Evolutionary conservation across 1,140 invertebrate genomes (phyloP).

Genomic region (Melipona quadrifasciata): DNA sequence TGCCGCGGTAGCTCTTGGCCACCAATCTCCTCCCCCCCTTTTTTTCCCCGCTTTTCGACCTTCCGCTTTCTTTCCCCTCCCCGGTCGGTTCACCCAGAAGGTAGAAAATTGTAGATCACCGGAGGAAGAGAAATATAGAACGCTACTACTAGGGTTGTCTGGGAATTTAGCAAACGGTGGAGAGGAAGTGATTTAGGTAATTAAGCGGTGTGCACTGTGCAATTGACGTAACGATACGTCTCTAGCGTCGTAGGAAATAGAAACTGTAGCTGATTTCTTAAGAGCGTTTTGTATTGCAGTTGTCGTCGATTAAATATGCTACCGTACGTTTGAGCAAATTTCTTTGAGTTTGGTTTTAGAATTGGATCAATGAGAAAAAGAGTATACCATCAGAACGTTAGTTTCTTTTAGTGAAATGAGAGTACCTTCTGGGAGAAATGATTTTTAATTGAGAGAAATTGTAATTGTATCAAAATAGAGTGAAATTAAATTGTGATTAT

Average conservation of each 20-base stretch:
- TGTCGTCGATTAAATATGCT: neutral
- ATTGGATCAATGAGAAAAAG: no score
- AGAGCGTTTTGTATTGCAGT: neutral
- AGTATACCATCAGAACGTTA: no score
- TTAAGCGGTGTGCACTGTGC: neutral
- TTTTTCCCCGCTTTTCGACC: neutral
- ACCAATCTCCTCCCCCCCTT: no score
- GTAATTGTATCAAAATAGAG: neutral
- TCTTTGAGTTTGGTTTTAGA: no score
- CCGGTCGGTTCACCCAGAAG: neutral
- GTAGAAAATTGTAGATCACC: conserved; percentile 15
- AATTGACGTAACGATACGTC: neutral
- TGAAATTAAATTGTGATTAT: no score
- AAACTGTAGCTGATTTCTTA: neutral
- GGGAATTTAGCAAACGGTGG: neutral
- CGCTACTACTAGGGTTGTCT: no score
- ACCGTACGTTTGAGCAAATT: no score
- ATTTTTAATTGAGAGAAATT: neutral
- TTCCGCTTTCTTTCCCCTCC: neutral
- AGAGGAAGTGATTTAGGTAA: neutral
- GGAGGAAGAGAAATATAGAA: no score
- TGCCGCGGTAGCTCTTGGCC: neutral
- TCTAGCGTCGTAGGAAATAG: neutral
- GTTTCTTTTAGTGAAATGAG: no score
- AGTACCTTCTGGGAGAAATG: neutral